Conservation (phyloP, 2,113 vertebrate genomes). For the Panthera uncia region DNA sequence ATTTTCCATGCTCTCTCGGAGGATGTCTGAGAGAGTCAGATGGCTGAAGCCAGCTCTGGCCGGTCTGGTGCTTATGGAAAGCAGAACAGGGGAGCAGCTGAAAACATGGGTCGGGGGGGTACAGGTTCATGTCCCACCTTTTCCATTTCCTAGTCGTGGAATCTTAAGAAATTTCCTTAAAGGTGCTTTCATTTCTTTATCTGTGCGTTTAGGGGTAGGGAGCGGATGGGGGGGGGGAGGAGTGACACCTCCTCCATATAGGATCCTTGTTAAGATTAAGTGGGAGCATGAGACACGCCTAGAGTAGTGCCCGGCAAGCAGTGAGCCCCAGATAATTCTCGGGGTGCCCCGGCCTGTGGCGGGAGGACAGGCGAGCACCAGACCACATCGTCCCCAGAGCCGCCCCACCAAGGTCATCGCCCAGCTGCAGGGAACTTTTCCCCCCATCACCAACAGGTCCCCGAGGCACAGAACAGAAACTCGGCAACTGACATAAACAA, state of each 20-base stretch:
- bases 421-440: background rate
- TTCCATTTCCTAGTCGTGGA: background rate
- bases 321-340: accelerated
- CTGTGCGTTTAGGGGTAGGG: accelerated
- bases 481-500: constrained; percentile 77
- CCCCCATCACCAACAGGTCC: constrained; percentile 67
- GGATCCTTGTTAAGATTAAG: background rate
- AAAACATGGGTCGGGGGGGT: background rate
- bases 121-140: background rate
- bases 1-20: accelerated
- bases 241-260: too few relatives aligned
- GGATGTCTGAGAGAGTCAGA: too few relatives aligned
- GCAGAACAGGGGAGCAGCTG: accelerated
- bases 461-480: constrained; percentile 66
- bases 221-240: too few relatives aligned
- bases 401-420: background rate
- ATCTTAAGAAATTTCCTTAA: background rate
- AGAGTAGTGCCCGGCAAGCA: background rate
- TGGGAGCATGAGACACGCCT: accelerated
- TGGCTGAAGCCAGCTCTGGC: background rate
- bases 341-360: background rate
- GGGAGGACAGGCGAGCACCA: background rate
- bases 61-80: background rate
- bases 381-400: background rate
- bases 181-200: background rate